A percentile compares a stretch with the other conserved stretches of the same genome.
Evolutionary conservation across 2,113 vertebrate species (phyloP).

Genomic region (Xenus cinereus): DNA sequence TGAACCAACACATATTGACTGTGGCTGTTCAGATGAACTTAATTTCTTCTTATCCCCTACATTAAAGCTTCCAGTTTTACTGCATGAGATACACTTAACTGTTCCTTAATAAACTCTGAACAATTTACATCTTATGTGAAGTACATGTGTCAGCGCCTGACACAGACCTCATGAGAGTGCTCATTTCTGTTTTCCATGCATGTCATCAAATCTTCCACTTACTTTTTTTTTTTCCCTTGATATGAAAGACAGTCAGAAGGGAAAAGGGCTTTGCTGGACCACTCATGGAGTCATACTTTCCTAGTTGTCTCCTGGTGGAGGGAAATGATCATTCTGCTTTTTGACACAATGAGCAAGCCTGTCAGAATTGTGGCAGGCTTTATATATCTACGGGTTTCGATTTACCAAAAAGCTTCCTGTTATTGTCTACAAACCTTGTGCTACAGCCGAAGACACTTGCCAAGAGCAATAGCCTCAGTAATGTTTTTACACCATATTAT

Average conservation of each 20-base stretch:
- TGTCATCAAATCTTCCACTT: background rate
- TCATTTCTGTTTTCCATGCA: background rate
- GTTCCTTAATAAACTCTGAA: background rate
- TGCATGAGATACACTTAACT: background rate
- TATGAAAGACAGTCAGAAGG: background rate
- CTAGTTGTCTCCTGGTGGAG: background rate
- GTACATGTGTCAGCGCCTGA: background rate
- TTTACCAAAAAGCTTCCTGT: slow-evolving; percentile 49
- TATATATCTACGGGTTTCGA: background rate
- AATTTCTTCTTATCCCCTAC: background rate
- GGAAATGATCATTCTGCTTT: background rate
- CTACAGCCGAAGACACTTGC: background rate
- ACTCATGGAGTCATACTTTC: background rate
- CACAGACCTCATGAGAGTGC: background rate
- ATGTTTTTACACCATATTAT: slow-evolving; percentile 41
- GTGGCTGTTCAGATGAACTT: background rate
- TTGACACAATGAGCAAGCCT: background rate
- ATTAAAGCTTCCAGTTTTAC: background rate
- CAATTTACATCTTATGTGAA: background rate
- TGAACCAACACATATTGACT: background rate
- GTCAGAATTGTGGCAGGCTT: background rate
- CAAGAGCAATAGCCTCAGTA: slow-evolving; percentile 31
- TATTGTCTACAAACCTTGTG: slow-evolving; percentile 24
- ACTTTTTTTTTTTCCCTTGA: background rate
- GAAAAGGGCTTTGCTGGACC: background rate